Conservation (phyloP, 2,888 invertebrate species). For the Heliconius charithonia region DNA sequence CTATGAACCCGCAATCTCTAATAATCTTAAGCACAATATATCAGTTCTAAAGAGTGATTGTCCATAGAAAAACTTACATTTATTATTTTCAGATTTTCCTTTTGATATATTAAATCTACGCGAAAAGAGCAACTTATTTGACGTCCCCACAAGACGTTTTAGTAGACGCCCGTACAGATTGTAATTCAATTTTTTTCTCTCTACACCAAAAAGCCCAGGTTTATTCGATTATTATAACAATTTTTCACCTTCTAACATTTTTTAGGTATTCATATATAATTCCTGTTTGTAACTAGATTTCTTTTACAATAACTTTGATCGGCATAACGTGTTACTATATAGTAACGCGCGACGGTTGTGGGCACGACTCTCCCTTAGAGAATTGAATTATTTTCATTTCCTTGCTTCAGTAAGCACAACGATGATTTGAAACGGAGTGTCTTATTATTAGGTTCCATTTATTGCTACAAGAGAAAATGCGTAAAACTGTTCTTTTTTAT, state of each 20-base stretch:
- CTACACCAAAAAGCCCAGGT: conserved; percentile 3
- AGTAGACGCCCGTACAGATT: conserved; percentile 2
- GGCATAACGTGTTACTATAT: too few relatives aligned
- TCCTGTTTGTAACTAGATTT: neutral
- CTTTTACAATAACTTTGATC: neutral
- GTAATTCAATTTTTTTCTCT: conserved; percentile 19
- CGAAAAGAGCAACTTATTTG: conserved; percentile 24
- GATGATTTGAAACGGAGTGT: too few relatives aligned
- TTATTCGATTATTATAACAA: conserved; percentile 13
- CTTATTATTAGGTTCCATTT: too few relatives aligned
- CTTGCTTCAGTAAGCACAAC: too few relatives aligned
- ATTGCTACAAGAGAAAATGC: too few relatives aligned
- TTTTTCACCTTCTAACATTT: neutral
- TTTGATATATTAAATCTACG: conserved; percentile 9
- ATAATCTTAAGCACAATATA: neutral
- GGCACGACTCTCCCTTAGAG: too few relatives aligned
- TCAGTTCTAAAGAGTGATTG: neutral
- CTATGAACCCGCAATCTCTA: too few relatives aligned
- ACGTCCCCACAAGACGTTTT: conserved; percentile 12
- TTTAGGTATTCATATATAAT: neutral
- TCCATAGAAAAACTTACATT: neutral
- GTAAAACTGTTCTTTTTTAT: too few relatives aligned
- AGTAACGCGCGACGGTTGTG: too few relatives aligned
- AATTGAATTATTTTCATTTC: too few relatives aligned
- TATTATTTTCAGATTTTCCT: conserved; percentile 5